A percentile compares a stretch with the other conserved stretches of the same genome.
phyloP scores from a whole-genome alignment of 2,113 vertebrate species.

The Sisor rabdophorus region DNA sequence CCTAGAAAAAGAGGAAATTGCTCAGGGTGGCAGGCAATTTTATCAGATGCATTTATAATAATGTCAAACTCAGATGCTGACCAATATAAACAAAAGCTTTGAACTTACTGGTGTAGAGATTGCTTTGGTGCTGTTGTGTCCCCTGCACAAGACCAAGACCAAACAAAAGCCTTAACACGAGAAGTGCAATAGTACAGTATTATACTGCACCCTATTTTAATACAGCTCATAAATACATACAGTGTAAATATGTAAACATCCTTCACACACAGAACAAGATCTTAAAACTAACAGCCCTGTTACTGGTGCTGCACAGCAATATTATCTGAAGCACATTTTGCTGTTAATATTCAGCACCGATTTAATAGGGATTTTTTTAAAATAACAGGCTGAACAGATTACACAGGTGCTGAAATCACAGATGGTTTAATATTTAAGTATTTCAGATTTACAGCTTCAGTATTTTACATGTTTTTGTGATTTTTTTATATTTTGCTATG shows the following conservation, averaged over 20 bases:
- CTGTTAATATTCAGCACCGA: no score
- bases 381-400: no score
- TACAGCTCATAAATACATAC: neutral
- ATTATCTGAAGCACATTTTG: no score
- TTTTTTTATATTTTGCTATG: no score
- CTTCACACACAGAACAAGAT: neutral
- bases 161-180: neutral
- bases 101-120: constrained; percentile 82
- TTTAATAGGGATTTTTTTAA: no score
- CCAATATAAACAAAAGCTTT: neutral
- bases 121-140: constrained; percentile 91
- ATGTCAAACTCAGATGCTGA: neutral
- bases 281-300: neutral
- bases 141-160: constrained; percentile 73
- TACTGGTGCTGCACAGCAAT: no score
- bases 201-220: neutral
- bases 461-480: no score
- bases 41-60: neutral
- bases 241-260: no score
- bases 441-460: no score
- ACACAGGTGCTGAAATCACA: no score
- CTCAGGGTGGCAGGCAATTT: neutral
- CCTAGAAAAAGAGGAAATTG: constrained; percentile 65
- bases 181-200: neutral
- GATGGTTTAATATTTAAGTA: no score